Evolutionary conservation across 2,888 invertebrate genomes (phyloP), one percentile per base, ranked within the genome.

Genomic region (Alsophila aescularia): DNA sequence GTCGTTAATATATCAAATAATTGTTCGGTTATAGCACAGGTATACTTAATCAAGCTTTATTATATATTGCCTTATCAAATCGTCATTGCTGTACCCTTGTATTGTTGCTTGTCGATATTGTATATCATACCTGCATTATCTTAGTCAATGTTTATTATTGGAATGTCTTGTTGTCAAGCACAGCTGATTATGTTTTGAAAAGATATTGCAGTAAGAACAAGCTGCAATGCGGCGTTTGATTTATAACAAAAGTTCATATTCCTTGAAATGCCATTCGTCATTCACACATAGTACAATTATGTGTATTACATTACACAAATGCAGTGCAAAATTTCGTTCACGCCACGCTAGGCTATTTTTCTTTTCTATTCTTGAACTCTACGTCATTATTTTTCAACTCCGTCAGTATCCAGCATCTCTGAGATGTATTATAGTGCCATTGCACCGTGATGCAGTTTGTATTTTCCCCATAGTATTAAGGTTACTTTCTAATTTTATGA

Each of bases 401-500:
- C n/a, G n/a, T 29, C 8, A 29, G 29, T 29, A 29, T 10, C 7
- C 13, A 39, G 12, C 6, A 8, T 7, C 3, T 6, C 14, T 15
- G 0, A 16, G 8, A 35, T 16, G 35, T 24, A 5, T 7, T 6
- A 8, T 13, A 21, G 39, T 13, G 3, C 21, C 0, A 10, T 3
- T 32, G 5, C 14, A n/a, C 14, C 13, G 10, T 27, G n/a, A n/a
- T 16, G 31, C 18, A n/a, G 12, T 12, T 21, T 32, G 12, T n/a
- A 10, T 39, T 49, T 45, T 39, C 48, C 27, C 40, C 15, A 12
- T 36, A 36, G 35, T 34, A 56, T 59, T 58, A 51, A 68, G 53
- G 57, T 60, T 58, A 59, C 57, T 60, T 61, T 62, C 63, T 67
- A 62, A 54, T 60, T 61, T 59, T 67, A 68, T 53, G 56, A 66